These are phyloP conservation scores for Oithona nana DNA, from an alignment of 2,888 invertebrate genomes.

Conservation along the genomic window DNA sequence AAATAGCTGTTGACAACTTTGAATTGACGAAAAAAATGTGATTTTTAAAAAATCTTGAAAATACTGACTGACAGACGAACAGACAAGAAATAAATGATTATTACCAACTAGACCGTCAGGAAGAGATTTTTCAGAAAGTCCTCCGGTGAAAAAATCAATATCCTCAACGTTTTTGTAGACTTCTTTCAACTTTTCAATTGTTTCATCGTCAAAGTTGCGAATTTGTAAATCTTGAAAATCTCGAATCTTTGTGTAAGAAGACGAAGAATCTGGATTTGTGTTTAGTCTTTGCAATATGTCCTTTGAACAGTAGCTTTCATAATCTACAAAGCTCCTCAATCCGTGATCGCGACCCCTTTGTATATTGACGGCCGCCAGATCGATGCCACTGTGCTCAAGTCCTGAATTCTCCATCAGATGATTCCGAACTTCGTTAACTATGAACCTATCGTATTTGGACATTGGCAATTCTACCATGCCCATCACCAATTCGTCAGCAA, in stretches of 20 bases:
- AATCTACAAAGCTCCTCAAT: neutral
- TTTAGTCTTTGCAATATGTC: neutral
- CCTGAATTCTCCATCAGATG: slow-evolving; percentile 57
- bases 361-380: neutral
- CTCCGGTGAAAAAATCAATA: slow-evolving; percentile 85
- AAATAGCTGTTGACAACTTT: too few species aligned
- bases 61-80: too few species aligned
- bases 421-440: slow-evolving; percentile 80
- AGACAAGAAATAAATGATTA: too few species aligned
- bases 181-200: neutral
- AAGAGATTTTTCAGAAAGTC: slow-evolving; percentile 57
- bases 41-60: too few species aligned
- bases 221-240: neutral
- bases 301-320: neutral
- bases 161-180: slow-evolving; percentile 49
- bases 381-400: neutral
- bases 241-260: neutral
- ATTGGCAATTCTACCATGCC: slow-evolving; percentile 70
- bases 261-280: neutral
- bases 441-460: slow-evolving; percentile 78
- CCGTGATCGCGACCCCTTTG: neutral
- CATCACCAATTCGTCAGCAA: slow-evolving; percentile 64
- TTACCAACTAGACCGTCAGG: slow-evolving; percentile 82
- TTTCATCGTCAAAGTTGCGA: neutral
- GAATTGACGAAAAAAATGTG: too few species aligned